phyloP scores from a whole-genome alignment of 2,113 vertebrate genomes.

The Oreochromis aureus region DNA sequence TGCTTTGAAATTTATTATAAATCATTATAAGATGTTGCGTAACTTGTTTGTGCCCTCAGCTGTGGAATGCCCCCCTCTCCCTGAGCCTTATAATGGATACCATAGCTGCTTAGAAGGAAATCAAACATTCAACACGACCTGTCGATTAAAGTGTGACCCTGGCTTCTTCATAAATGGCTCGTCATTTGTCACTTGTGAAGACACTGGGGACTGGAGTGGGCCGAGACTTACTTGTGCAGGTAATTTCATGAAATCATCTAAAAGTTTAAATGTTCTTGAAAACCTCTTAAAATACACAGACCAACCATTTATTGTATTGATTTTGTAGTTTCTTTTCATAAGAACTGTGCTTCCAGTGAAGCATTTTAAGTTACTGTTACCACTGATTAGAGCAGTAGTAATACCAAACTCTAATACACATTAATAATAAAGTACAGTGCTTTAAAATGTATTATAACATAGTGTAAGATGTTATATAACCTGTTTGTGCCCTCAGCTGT shows the following conservation, averaged over 20 bases:
- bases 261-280: not conserved
- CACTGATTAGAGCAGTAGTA: not conserved
- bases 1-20: not conserved
- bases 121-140: constrained; percentile 40
- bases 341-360: not conserved
- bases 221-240: constrained; percentile 48
- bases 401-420: not conserved
- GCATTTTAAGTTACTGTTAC: not conserved
- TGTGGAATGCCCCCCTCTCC: constrained; percentile 19
- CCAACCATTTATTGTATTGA: not conserved
- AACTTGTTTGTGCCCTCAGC: not conserved
- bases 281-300: rapidly evolving
- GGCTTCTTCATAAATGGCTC: constrained; percentile 28
- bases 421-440: not conserved
- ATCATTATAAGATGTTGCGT: not conserved
- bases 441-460: not conserved
- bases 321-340: not conserved
- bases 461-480: not conserved
- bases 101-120: constrained; percentile 20
- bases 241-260: not conserved
- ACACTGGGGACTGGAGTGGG: constrained; percentile 37
- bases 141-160: constrained; percentile 31
- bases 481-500: constrained; percentile 9
- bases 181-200: constrained; percentile 4
- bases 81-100: constrained; percentile 18